Evolutionary conservation across 2,797 vertebrate species (phyloP).

Genomic region (Ispidina lecontei): DNA sequence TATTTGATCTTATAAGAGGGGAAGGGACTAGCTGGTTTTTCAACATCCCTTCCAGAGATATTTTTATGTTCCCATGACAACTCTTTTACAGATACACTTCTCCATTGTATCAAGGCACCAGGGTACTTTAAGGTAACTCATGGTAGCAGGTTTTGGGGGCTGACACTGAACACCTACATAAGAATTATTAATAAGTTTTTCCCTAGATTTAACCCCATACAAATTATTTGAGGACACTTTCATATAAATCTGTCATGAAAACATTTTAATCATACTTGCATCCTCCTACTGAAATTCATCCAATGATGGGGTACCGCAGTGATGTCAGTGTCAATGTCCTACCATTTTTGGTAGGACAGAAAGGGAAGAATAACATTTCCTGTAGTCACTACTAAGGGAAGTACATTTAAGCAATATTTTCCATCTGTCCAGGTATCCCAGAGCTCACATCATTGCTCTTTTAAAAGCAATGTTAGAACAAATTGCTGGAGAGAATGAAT

Average conservation of each 20-base stretch:
- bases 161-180: background rate
- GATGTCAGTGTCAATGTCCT: background rate
- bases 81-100: conserved; percentile 7
- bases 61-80: conserved; percentile 66
- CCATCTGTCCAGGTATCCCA: background rate
- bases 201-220: background rate
- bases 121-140: conserved; percentile 20
- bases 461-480: background rate
- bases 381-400: conserved; percentile 15
- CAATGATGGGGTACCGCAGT: background rate
- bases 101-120: background rate
- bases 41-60: conserved; percentile 52
- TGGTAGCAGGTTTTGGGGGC: background rate
- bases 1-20: conserved; percentile 25
- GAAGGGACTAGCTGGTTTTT: conserved; percentile 35
- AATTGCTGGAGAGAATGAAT: background rate
- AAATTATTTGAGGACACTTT: background rate
- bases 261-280: background rate
- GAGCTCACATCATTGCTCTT: background rate
- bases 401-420: conserved; percentile 2
- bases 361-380: conserved; percentile 32
- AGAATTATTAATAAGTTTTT: conserved; percentile 5
- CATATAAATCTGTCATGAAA: background rate
- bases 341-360: background rate
- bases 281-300: conserved; percentile 2